Evolutionary conservation across 1,140 invertebrate species (phyloP).

Genomic region (Cyclargus thomasi): DNA sequence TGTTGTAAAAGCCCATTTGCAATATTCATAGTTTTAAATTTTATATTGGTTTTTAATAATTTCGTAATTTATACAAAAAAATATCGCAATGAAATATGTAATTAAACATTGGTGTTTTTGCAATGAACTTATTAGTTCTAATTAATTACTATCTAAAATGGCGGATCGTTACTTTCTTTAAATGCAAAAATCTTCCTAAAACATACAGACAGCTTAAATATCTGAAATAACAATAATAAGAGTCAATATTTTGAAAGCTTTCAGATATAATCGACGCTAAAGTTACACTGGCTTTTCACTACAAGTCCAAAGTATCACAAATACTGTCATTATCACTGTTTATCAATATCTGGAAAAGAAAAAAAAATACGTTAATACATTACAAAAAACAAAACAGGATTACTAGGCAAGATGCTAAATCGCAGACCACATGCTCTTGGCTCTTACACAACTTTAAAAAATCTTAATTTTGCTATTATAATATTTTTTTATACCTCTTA

Average conservation of each 20-base stretch:
- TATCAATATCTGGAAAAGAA: neutral
- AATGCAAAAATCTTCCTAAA: neutral
- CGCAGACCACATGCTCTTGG: no score
- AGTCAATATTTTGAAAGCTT: neutral
- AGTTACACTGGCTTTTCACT: slow-evolving; percentile 1
- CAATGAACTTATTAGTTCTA: neutral
- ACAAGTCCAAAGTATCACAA: slow-evolving; percentile 12
- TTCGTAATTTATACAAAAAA: no score
- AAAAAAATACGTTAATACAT: neutral
- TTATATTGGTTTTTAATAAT: no score
- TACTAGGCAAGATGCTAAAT: no score
- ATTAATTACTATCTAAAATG: neutral
- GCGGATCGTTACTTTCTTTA: slow-evolving; percentile 13
- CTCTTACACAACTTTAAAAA: no score
- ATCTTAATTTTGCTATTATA: no score
- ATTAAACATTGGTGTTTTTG: no score
- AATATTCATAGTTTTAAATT: no score
- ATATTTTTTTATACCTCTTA: no score
- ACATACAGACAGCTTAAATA: neutral
- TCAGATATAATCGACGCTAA: slow-evolving; percentile 1
- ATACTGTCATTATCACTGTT: slow-evolving; percentile 9
- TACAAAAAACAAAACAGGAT: neutral
- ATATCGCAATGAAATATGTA: no score
- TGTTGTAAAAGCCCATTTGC: no score
- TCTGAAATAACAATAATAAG: neutral